Conservation (phyloP, 2,888 invertebrate species). For the Subacronicta megacephala region DNA sequence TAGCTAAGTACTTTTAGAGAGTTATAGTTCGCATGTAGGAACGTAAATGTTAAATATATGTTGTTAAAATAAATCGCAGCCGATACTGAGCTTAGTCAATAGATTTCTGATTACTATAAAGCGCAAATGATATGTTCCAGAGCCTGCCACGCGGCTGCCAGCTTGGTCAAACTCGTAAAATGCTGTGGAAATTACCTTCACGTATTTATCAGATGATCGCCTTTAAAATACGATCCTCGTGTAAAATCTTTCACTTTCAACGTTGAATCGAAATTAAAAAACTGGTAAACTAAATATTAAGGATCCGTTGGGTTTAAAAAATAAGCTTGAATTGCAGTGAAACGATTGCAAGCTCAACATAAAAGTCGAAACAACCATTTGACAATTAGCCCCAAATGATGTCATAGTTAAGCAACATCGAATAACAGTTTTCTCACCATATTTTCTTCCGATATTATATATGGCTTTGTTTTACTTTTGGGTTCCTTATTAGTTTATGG, state of each 20-base stretch:
- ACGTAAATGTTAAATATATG: conserved; percentile 36
- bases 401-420: no score
- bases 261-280: conserved; percentile 12
- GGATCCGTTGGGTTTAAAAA: no score
- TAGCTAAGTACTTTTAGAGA: conserved; percentile 46
- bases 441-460: no score
- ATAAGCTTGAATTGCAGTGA: no score
- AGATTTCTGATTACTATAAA: conserved; percentile 46
- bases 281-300: conserved; percentile 1
- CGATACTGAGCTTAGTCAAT: conserved; percentile 26
- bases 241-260: conserved; percentile 42
- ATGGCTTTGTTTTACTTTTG: no score
- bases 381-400: no score
- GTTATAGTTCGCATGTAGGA: conserved; percentile 39
- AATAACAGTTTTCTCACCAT: no score
- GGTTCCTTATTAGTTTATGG: no score
- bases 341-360: no score
- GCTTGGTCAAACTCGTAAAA: conserved; percentile 29
- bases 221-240: conserved; percentile 26
- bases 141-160: conserved; percentile 6
- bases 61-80: conserved; percentile 40
- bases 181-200: conserved; percentile 23
- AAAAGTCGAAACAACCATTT: no score
- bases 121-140: conserved; percentile 47
- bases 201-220: conserved; percentile 20